phyloP scores from a whole-genome alignment of 2,113 vertebrate species.

The Mola mola region DNA sequence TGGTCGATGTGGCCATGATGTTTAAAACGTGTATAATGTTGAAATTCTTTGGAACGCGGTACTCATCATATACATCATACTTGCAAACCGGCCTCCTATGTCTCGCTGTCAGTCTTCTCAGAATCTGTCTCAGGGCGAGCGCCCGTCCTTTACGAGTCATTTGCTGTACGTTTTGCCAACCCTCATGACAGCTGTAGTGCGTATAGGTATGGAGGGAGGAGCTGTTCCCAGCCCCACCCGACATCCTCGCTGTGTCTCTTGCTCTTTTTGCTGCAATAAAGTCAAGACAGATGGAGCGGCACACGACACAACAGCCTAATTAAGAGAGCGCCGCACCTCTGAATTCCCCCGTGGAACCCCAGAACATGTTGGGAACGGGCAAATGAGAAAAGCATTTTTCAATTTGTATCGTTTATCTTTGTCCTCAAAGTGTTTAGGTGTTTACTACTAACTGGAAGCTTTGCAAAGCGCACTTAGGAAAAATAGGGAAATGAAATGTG shows the following conservation, averaged over 20 bases:
- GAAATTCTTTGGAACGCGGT: too few relatives aligned
- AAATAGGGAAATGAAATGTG: constrained; percentile 45
- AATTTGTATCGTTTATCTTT: constrained; percentile 57
- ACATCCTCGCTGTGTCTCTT: constrained; percentile 12
- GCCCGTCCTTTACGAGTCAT: too few relatives aligned
- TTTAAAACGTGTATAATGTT: too few relatives aligned
- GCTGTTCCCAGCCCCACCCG: constrained; percentile 1
- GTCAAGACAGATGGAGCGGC: constrained; percentile 63
- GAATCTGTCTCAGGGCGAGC: too few relatives aligned
- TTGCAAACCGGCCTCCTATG: too few relatives aligned
- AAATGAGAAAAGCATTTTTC: constrained; percentile 44
- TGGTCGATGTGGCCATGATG: too few relatives aligned
- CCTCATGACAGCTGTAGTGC: constrained; percentile 41
- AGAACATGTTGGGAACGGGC: constrained; percentile 47
- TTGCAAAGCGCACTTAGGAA: constrained; percentile 22
- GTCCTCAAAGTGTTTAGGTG: constrained; percentile 31
- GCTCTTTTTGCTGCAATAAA: constrained; percentile 49
- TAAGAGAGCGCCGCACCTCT: constrained; percentile 67
- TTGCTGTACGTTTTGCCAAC: constrained; percentile 26
- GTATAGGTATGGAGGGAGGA: constrained; percentile 42
- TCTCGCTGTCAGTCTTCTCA: too few relatives aligned
- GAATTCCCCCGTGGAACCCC: constrained; percentile 66
- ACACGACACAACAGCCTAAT: constrained; percentile 76
- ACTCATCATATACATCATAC: too few relatives aligned
- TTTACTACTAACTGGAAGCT: constrained; percentile 21